Evolutionary conservation across 1,140 invertebrate species (phyloP), one percentile per base, ranked within the genome.

Genomic region (Pachyrhynchus sulphureomaculatus): DNA sequence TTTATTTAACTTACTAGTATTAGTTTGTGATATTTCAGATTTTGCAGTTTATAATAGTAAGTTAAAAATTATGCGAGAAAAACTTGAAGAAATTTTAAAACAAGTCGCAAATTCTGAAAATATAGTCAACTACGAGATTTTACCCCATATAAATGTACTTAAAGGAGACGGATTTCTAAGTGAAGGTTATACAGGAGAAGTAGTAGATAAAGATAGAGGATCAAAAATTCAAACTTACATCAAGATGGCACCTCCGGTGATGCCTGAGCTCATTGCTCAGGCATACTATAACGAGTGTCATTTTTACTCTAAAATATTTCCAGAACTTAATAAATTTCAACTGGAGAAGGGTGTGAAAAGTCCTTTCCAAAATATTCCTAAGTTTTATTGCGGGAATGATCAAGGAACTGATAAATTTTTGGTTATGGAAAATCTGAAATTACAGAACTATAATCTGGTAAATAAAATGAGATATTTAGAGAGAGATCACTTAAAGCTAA

Each of bases 401-500:
- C 74, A 79, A 55, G 68, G 71, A 24, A 66, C 67, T 2, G 64
- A 78, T 42, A 79, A 82, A 71, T 73, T 77, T 41, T 75, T 82
- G 4, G 68, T 83, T 18, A 63, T 85, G 29, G 61, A 64, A 54
- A 60, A 68, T 44, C 21, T 68, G 10, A 56, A 49, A 26, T 9
- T 45, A 10, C 33, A 53, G 13, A 39, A 39, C 20, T 68, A 36
- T 24, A 21, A 20, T 15, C 20, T 66, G 10, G 23, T 24, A 13
- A 51, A 60, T 32, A 62, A 53, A 32, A 55, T 23, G 12, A 33
- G 49, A 17, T 45, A 37, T 29, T 9, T 68, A 1, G 32, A 59
- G 17, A 34, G 47, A 34, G n/a, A 55, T 0, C 60, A 64, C 13
- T 10, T 66, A 4, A 48, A 47, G 26, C 4, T 2, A 8, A 53